Evolutionary conservation across 2,888 invertebrate genomes (phyloP), one percentile per base, ranked within the genome.

Genomic region (Crepidodera aurea): DNA sequence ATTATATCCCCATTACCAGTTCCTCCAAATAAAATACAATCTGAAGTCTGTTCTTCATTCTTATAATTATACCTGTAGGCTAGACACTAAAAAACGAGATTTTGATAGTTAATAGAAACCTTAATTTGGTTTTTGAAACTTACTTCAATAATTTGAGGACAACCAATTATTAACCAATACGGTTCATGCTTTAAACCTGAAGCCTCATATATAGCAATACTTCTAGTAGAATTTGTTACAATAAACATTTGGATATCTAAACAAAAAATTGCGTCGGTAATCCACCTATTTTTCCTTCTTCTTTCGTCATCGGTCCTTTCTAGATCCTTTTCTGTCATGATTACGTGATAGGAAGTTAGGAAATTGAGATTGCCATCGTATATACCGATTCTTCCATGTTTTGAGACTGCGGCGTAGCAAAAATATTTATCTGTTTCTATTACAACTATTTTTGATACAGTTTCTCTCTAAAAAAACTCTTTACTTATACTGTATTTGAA

Each of bases 231-330:
- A 2, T 85, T 84, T 0, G 85, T 81, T 40, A 86, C 75, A 22
- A 86, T 72, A 42, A 88, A 77, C 71, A 83, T 83, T 55, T 84
- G 82, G 1, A 84, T 83, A 67, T 88, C 87, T 79, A 84, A 77
- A 13, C 81, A 77, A 74, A 86, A 87, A 1, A 87, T 73, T 0
- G 84, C 87, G 68, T 88, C 88, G 0, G 88, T 88, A 1, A 89
- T 82, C 88, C 88, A 88, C 1, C 85, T 8, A 84, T 76, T 71
- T 73, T 74, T 56, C 68, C 75, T 66, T 74, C 78, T 64, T 69
- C 78, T 50, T 46, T 77, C 75, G 64, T 77, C 75, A 51, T 77
- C 78, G 40, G 75, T 82, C 8, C 82, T 77, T 1, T 73, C 78
- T 1, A 83, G 70, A 25, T 86, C 86, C 15, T 82, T 83, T 55